These are phyloP conservation scores for Platanista minor DNA, from an alignment of 2,113 vertebrate species.

Conservation along the genomic window DNA sequence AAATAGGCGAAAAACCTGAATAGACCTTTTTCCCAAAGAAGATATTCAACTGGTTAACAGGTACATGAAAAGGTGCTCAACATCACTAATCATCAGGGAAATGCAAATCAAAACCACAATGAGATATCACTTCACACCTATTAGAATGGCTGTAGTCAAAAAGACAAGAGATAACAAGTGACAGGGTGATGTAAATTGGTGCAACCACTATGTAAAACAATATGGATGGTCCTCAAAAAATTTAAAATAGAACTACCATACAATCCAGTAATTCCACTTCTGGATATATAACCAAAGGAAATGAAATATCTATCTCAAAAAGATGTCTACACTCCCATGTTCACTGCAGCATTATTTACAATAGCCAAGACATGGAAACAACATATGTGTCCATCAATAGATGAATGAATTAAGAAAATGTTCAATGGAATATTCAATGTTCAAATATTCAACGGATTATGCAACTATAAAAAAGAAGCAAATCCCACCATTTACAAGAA, in stretches of 20 bases:
- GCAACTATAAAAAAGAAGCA: neutral
- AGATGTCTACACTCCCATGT: neutral
- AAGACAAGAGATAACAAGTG: neutral
- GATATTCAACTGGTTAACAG: neutral
- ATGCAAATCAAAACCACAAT: neutral
- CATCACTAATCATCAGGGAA: neutral
- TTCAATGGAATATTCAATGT: too few relatives aligned
- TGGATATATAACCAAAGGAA: neutral
- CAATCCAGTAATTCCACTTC: neutral
- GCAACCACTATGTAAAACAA: neutral
- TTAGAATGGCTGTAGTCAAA: neutral
- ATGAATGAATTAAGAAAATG: too few relatives aligned
- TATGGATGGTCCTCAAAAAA: neutral
- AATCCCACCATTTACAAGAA: neutral
- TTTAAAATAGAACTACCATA: neutral
- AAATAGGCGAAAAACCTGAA: neutral
- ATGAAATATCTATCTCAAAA: neutral
- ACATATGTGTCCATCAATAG: neutral
- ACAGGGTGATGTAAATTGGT: neutral
- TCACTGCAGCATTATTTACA: neutral
- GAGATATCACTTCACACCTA: neutral
- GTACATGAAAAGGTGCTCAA: neutral
- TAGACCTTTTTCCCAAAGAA: neutral
- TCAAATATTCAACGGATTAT: too few relatives aligned
- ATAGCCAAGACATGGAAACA: neutral